These are phyloP conservation scores for Ptilorrhoa leucosticta DNA, from an alignment of 2,113 vertebrate species.

Conservation along the genomic window DNA sequence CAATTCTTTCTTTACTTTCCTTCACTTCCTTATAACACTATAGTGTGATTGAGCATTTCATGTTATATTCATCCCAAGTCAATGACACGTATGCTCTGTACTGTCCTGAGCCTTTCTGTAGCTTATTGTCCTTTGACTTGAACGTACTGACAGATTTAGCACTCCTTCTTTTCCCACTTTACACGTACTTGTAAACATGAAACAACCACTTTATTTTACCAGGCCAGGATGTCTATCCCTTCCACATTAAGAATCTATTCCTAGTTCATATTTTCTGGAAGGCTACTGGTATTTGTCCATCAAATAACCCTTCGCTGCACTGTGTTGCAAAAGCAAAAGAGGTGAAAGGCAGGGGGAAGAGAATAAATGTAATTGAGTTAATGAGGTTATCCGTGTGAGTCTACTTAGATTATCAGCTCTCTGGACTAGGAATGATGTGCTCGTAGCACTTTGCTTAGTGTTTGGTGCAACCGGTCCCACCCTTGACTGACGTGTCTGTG, in stretches of 20 bases:
- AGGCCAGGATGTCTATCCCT: background rate
- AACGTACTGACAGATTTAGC: background rate
- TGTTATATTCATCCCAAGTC: background rate
- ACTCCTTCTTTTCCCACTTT: background rate
- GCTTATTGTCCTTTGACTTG: background rate
- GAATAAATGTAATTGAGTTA: slow-evolving; percentile 28
- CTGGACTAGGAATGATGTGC: background rate
- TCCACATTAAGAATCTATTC: background rate
- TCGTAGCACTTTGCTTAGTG: background rate
- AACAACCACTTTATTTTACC: background rate
- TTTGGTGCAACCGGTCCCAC: background rate
- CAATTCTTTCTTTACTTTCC: background rate
- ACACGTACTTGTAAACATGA: background rate
- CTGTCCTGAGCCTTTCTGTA: background rate
- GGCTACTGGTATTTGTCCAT: background rate
- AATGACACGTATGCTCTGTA: background rate
- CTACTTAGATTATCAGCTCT: background rate
- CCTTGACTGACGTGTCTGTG: background rate
- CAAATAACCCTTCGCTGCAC: background rate
- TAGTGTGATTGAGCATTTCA: background rate
- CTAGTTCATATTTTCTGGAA: background rate
- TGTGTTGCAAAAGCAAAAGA: background rate
- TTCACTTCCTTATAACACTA: background rate
- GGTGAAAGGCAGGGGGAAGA: background rate
- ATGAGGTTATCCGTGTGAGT: slow-evolving; percentile 32